These are phyloP conservation scores for Pangasius macronema DNA, from an alignment of 2,797 vertebrate species.

Conservation along the genomic window DNA sequence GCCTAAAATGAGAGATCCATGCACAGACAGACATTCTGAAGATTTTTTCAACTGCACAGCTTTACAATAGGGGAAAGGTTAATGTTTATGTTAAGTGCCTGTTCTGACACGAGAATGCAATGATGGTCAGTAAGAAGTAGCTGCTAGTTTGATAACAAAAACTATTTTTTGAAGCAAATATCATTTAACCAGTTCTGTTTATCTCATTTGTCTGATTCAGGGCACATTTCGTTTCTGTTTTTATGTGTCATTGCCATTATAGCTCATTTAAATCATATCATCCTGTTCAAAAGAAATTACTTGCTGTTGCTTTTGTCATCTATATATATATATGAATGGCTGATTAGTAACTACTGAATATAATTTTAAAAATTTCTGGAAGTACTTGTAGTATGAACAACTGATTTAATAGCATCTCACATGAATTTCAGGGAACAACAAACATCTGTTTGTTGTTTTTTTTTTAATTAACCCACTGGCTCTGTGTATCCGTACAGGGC, in stretches of 20 bases:
- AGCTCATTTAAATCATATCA: background rate
- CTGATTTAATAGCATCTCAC: background rate
- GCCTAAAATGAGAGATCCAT: background rate
- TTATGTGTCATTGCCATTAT: background rate
- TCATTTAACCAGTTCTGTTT: background rate
- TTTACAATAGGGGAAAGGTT: background rate
- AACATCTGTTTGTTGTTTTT: background rate
- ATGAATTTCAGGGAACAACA: background rate
- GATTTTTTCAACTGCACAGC: background rate
- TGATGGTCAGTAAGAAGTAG: background rate
- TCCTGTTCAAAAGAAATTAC: background rate
- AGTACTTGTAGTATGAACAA: background rate
- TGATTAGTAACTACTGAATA: background rate
- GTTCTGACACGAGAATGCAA: background rate
- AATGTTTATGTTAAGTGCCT: no score
- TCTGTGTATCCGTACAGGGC: conserved; percentile 43
- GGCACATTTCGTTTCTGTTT: background rate
- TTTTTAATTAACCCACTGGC: background rate
- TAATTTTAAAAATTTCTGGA: background rate
- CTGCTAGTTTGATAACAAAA: background rate
- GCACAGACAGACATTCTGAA: background rate
- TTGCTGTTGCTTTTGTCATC: background rate
- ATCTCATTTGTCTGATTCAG: background rate
- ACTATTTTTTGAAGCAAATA: background rate
- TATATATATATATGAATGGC: background rate